Percentiles rank a stretch among this genome's conserved stretches.
Conservation (phyloP, 2,797 vertebrate genomes). For the Propithecus deckenii region DNA sequence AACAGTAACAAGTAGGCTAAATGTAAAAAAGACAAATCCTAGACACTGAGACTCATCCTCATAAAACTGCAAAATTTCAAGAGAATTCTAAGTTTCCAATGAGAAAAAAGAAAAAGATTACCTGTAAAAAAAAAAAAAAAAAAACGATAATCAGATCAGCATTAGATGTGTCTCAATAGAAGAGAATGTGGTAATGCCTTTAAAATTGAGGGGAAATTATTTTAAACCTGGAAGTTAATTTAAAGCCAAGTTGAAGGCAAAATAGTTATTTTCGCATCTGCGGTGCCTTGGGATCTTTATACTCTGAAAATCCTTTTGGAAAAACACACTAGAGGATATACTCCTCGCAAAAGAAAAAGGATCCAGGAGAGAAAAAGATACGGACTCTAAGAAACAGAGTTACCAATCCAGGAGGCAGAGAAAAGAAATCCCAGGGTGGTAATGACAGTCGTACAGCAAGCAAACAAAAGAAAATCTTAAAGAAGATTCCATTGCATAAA, state of each 20-base stretch:
- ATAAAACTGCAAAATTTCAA: background rate
- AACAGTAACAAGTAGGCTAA: background rate
- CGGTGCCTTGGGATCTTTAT: background rate
- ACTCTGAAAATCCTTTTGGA: background rate
- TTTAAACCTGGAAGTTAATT: background rate
- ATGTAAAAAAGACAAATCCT: background rate
- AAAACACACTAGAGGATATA: background rate
- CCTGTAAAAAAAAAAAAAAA: background rate
- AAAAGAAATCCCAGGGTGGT: background rate
- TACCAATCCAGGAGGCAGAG: background rate
- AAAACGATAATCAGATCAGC: background rate
- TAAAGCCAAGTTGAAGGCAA: background rate
- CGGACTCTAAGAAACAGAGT: background rate
- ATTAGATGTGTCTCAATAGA: background rate
- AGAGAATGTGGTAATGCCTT: background rate
- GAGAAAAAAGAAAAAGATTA: background rate
- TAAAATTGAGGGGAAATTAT: background rate
- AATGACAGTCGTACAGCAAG: background rate
- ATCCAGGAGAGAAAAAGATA: background rate
- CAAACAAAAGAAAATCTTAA: background rate
- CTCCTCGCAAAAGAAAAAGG: background rate
- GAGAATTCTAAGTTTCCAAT: background rate
- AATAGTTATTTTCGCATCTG: background rate
- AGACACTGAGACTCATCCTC: background rate
- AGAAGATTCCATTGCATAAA: background rate